Evolutionary conservation across 2,113 vertebrate genomes (phyloP).

Genomic region (Glareola pratincola): DNA sequence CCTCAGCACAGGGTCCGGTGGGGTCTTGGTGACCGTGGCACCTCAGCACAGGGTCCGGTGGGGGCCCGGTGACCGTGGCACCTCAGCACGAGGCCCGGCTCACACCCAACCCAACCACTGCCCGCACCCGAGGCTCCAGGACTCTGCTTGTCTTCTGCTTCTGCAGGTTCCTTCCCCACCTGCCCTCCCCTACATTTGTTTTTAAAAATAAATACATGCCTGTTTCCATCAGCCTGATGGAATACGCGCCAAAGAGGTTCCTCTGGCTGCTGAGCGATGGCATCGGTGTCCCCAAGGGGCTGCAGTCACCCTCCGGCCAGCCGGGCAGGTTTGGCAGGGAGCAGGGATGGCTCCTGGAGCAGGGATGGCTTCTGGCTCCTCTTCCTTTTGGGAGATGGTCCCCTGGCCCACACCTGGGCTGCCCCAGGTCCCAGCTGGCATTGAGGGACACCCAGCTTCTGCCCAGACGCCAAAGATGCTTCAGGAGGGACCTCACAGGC

Average conservation of each 20-base stretch:
- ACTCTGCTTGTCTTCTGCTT: neutral
- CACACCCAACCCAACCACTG: neutral
- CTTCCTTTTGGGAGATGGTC: neutral
- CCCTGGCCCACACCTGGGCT: neutral
- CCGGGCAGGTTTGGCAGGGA: neutral
- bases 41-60: neutral
- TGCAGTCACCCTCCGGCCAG: neutral
- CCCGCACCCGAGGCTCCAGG: neutral
- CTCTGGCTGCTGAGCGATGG: neutral
- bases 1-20: neutral
- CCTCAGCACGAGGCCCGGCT: neutral
- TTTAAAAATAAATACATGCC: neutral
- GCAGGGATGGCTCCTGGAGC: neutral
- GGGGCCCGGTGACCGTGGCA: too few species aligned
- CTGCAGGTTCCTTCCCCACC: neutral
- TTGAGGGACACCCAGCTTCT: neutral
- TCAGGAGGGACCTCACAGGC: neutral
- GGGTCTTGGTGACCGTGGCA: neutral
- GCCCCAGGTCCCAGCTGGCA: neutral
- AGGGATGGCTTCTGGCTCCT: neutral
- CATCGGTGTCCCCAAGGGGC: neutral
- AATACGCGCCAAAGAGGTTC: neutral
- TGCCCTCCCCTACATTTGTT: neutral
- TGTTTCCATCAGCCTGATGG: neutral
- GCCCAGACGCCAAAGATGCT: neutral